Evolutionary conservation across 92 coral and sea anemone species (phyloP).

Genomic region (Heliopora coerulea): DNA sequence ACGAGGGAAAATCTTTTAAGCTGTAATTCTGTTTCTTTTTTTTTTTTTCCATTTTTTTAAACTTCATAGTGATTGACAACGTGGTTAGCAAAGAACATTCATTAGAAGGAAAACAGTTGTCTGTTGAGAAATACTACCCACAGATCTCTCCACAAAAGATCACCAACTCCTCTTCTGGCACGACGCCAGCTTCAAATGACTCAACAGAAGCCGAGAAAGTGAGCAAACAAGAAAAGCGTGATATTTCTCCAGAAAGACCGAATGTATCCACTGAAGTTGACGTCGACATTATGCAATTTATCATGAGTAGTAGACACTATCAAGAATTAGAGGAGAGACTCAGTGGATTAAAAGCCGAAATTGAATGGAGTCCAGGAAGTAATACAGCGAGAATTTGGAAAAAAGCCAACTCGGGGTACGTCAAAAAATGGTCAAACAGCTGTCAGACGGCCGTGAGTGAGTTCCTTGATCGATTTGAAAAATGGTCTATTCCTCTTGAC

Average conservation of each 20-base stretch:
- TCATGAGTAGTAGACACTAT: conserved; percentile 28
- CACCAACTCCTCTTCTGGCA: not conserved
- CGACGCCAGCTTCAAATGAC: conserved; percentile 16
- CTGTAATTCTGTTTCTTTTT: too few species aligned
- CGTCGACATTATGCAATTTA: conserved; percentile 63
- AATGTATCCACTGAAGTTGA: conserved; percentile 59
- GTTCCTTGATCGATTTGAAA: not conserved
- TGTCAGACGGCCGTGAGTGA: not conserved
- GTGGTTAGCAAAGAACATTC: conserved; percentile 1
- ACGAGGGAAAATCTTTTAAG: too few species aligned
- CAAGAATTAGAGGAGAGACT: conserved; percentile 46
- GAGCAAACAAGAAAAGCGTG: not conserved
- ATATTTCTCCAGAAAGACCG: conserved; percentile 25
- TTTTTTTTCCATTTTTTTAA: too few species aligned
- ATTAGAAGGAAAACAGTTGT: not conserved
- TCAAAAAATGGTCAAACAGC: not conserved
- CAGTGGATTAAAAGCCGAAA: conserved; percentile 18
- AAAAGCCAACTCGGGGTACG: conserved; percentile 1
- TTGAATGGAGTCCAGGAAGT: conserved; percentile 8
- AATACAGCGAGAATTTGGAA: conserved; percentile 2
- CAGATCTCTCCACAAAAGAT: conserved; percentile 43
- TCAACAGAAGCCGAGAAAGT: not conserved
- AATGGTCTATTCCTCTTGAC: not conserved
- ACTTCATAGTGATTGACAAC: not conserved
- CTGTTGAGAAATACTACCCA: conserved; percentile 1